A percentile compares a stretch with the other conserved stretches of the same genome.
phyloP scores from a whole-genome alignment of 2,797 vertebrate species.

The Syngnathus acus region DNA sequence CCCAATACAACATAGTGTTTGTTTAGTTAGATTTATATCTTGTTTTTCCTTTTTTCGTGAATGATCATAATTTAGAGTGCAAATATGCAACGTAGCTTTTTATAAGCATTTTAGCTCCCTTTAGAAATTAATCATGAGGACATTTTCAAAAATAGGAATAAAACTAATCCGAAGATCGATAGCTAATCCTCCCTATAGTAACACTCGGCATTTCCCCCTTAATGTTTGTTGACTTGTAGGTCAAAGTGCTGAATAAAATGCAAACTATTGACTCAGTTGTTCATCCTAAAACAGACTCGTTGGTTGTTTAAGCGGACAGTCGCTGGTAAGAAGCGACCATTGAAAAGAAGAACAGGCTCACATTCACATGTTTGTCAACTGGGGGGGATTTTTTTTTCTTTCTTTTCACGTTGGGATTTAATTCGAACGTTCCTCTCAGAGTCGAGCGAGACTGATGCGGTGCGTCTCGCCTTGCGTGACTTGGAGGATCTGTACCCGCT shows the following conservation, averaged over 20 bases:
- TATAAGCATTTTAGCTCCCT: neutral
- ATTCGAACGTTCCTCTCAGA: neutral
- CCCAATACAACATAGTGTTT: neutral
- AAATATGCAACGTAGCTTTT: neutral
- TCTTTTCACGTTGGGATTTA: neutral
- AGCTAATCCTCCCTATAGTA: no score
- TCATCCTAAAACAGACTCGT: neutral
- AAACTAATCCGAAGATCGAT: neutral
- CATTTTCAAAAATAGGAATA: neutral
- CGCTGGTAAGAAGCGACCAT: neutral
- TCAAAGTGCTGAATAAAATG: neutral
- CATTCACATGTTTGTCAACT: constrained; percentile 1
- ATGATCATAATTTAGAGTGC: no score
- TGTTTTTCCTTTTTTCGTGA: no score
- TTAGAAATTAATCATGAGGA: neutral
- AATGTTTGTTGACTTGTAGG: neutral
- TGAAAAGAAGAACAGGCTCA: constrained; percentile 3
- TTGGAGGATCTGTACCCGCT: constrained; percentile 11
- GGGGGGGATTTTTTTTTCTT: neutral
- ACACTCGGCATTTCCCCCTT: neutral
- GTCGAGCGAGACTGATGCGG: neutral
- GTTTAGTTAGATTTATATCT: no score
- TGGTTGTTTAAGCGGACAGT: neutral
- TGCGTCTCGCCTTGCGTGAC: neutral
- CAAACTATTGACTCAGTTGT: neutral